These are phyloP conservation scores for Cerceris ruficornis DNA, from an alignment of 2,888 invertebrate genomes.

Conservation along the genomic window DNA sequence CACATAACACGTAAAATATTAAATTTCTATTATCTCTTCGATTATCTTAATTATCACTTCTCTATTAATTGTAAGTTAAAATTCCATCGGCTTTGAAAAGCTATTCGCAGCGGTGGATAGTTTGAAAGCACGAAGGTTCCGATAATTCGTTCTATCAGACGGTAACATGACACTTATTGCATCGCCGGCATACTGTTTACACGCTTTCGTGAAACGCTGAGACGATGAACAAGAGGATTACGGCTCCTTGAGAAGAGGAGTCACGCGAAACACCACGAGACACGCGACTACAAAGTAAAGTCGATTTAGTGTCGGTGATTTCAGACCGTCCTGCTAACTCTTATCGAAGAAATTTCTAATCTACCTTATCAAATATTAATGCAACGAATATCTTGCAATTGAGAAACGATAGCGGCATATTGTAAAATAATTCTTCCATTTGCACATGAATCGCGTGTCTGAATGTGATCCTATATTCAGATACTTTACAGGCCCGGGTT, in stretches of 20 bases:
- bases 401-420: too few species aligned
- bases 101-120: slow-evolving; percentile 25
- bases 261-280: slow-evolving; percentile 23
- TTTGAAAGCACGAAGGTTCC: slow-evolving; percentile 33
- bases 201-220: slow-evolving; percentile 19
- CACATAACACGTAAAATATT: too few species aligned
- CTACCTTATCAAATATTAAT: slow-evolving; percentile 1
- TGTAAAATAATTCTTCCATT: too few species aligned
- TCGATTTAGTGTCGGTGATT: slow-evolving; percentile 19
- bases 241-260: slow-evolving; percentile 29
- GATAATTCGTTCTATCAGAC: slow-evolving; percentile 40
- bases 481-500: too few species aligned
- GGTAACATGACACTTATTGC: slow-evolving; percentile 62
- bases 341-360: not conserved
- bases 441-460: too few species aligned
- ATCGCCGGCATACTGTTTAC: slow-evolving; percentile 37
- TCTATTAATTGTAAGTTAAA: slow-evolving; percentile 29
- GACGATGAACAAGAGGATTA: slow-evolving; percentile 43
- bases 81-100: slow-evolving; percentile 31
- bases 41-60: not conserved
- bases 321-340: slow-evolving; percentile 1
- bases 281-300: slow-evolving; percentile 16
- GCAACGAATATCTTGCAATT: not conserved
- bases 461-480: too few species aligned
- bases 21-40: too few species aligned